Conservation (phyloP, 2,797 vertebrate genomes). For the Amazona finschi region DNA sequence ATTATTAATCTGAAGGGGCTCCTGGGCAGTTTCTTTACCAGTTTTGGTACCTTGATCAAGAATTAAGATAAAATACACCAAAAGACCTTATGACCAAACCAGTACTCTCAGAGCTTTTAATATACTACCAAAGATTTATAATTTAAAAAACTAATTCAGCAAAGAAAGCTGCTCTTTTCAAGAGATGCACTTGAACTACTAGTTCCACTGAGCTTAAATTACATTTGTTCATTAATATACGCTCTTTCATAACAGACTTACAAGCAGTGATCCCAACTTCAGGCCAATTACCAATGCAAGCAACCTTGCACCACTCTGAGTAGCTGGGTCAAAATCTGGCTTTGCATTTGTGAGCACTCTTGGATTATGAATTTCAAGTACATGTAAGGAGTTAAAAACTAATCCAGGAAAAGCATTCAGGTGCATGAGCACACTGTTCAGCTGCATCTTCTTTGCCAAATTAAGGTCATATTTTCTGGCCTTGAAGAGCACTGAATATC, state of each 20-base stretch:
- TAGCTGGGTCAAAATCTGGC: background rate
- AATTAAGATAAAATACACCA: background rate
- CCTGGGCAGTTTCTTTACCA: background rate
- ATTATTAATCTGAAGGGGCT: conserved; percentile 8
- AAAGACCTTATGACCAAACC: background rate
- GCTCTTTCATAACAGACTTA: background rate
- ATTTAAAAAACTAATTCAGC: background rate
- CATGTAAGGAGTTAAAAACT: background rate
- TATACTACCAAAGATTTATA: background rate
- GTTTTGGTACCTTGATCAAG: background rate
- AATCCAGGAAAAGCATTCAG: background rate
- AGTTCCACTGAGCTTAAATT: background rate
- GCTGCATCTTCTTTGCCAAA: background rate
- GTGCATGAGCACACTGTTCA: background rate
- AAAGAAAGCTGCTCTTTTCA: background rate
- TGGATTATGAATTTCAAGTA: background rate
- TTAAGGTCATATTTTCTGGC: background rate
- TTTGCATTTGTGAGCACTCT: background rate
- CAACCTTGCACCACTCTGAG: background rate
- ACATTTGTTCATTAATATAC: background rate
- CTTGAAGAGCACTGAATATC: background rate
- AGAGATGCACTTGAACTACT: background rate
- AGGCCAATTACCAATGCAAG: background rate
- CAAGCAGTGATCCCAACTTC: background rate
- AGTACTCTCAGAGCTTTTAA: background rate